A percentile compares a stretch with the other conserved stretches of the same genome.
These are phyloP conservation scores for Papilio glaucus DNA, from an alignment of 1,140 invertebrate genomes.

Conservation along the genomic window DNA sequence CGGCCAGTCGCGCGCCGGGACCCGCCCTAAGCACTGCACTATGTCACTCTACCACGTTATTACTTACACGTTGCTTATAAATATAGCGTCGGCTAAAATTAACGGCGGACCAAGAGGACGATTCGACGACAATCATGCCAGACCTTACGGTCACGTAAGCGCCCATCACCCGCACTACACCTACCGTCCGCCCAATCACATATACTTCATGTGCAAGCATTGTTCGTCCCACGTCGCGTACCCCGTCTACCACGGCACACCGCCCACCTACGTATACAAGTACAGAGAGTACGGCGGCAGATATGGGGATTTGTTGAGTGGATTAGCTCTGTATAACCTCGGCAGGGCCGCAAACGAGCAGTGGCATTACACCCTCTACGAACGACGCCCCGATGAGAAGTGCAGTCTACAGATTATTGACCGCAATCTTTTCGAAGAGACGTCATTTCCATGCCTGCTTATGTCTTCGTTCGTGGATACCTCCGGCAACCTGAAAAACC, in stretches of 20 bases:
- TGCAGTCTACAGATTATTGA: conserved; percentile 71
- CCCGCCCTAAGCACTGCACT: conserved; percentile 62
- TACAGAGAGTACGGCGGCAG: conserved; percentile 66
- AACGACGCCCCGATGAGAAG: conserved; percentile 57
- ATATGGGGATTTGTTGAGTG: conserved; percentile 62
- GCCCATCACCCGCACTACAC: conserved; percentile 67
- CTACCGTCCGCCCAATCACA: conserved; percentile 67
- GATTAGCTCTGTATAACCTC: conserved; percentile 71
- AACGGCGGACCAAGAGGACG: conserved; percentile 62
- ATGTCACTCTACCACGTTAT: conserved; percentile 56
- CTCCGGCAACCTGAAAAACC: conserved; percentile 47
- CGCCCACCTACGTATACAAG: conserved; percentile 70
- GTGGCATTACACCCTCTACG: conserved; percentile 55
- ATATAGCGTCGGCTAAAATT: conserved; percentile 57
- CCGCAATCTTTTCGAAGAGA: conserved; percentile 62
- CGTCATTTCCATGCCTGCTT: conserved; percentile 65
- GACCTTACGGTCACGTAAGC: conserved; percentile 54
- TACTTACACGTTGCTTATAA: conserved; percentile 46
- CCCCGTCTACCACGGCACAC: conserved; percentile 67
- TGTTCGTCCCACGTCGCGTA: conserved; percentile 61
- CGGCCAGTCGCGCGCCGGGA: conserved; percentile 66
- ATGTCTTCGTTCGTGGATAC: conserved; percentile 67
- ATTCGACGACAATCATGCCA: conserved; percentile 47
- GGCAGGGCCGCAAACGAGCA: conserved; percentile 60
- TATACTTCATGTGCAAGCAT: conserved; percentile 65